Base-by-base conservation (phyloP, 2,888 invertebrate species). In the Oxycera nigricornis region DNA sequence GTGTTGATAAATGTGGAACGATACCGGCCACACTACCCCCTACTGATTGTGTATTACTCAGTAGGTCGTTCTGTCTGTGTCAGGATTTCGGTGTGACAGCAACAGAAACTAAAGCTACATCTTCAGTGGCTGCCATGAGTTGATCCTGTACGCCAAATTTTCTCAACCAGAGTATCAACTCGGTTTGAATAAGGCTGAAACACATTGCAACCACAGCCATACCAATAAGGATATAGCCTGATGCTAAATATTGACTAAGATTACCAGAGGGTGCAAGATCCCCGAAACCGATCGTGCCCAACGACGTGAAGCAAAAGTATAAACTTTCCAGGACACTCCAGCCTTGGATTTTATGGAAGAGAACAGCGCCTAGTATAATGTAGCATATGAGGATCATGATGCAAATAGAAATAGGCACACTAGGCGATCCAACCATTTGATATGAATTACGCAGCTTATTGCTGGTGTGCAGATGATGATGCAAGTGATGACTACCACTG, bases 291-390 rank as follows among this genome's bases (percentile, higher is more conserved):
- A 94, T 94, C 11, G 94, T 94, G 26, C 94, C 93, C 77, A 91
- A 86, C 76, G 90, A 92, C 20, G 92, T 91, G 84, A 93, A 93
- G 80, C 93, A 92, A 82, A 93, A 93, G 83, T 92, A 93, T 76
- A 91, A 88, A 35, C 96, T 96, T 81, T 97, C 97, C 72, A 97
- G 87, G 50, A 94, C 89, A 76, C 91, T 92, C 98, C 98, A 98
- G 79, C 91, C 90, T 84, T 98, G 98, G 82, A 97, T 92, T 72
- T 92, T 89, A 76, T 94, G 92, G 85, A 98, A 98, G 78, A 98
- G 88, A 75, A 94, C 87, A 0, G 97, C 94, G 14, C 98, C 98
- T 39, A 94, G 91, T 75, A 92, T 92, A 80, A 98, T 90, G 85
- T 98, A 98, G 78, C 92, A 89, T 62, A 94, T 88, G 80, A 98